Base-by-base conservation (phyloP, 2,888 invertebrate species). In the Caenorhabditis plicata region DNA sequence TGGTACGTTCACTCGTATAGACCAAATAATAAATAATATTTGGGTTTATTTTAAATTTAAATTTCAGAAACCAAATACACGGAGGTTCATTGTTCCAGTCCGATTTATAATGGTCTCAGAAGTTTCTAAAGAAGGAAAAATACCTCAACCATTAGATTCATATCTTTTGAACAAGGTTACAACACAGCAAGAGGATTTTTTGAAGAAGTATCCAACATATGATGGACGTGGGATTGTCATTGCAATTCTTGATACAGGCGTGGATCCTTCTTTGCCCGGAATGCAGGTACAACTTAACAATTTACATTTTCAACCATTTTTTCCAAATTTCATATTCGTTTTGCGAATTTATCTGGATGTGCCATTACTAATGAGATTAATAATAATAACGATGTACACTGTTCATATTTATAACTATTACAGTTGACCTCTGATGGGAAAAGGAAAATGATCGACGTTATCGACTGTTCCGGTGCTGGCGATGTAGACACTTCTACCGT, bases 191-290 rank as follows among this genome's bases (percentile, higher is more conserved):
- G 71, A 70, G 29, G 25, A 42, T 9, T 76, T 77, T 39, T 52
- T 78, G n/a, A 41, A 47, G 7, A 64, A 72, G 26, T 51, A 75
- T 42, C 77, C 78, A 17, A 57, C 58, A 2, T 75, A 73, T 47
- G 93, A 98, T 86, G 96, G 96, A 33, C 87, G 91, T 78, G 90
- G 88, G 75, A 88, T 91, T 45, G 85, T 90, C 68, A 93, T 98
- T 81, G 96, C 94, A 36, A 90, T 98, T 82, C 88, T 96, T 75
- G 98, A 98, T 85, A 94, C 95, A 3, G 96, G 96, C 8, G 91
- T 98, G 48, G 96, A 98, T 86, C 95, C 96, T 22, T 91, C 91
- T 40, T 93, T 93, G 8, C 87, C 89, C 64, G 96, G 96, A 62
- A 86, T 98, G 74, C 88, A 91, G 88, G 95, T 85, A n/a, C n/a